These are phyloP conservation scores for Campaea margaritaria DNA, from an alignment of 2,888 invertebrate species.

Conservation along the genomic window DNA sequence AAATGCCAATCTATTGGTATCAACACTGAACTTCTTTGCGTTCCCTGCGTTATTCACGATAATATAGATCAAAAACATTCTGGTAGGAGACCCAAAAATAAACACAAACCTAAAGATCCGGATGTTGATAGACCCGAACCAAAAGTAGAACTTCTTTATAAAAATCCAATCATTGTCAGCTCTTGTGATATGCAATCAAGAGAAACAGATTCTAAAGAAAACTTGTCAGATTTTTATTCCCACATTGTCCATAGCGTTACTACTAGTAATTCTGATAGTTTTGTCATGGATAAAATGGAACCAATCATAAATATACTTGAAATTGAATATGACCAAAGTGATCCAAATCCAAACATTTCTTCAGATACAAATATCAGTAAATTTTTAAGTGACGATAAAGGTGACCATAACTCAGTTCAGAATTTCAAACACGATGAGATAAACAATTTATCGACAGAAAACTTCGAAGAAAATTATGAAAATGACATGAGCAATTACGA, in stretches of 20 bases:
- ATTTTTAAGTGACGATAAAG: neutral
- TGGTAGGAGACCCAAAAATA: slow-evolving; percentile 44
- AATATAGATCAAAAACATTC: slow-evolving; percentile 52
- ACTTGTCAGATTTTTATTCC: slow-evolving; percentile 44
- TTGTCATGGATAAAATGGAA: slow-evolving; percentile 42
- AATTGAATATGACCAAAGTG: slow-evolving; percentile 27
- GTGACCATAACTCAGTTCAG: slow-evolving; percentile 26
- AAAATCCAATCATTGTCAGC: slow-evolving; percentile 68
- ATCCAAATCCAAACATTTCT: slow-evolving; percentile 9
- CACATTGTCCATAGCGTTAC: slow-evolving; percentile 39
- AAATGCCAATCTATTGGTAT: slow-evolving; percentile 68
- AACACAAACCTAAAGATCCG: slow-evolving; percentile 34
- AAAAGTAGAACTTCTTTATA: slow-evolving; percentile 68
- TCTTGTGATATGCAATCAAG: slow-evolving; percentile 55
- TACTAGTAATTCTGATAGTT: slow-evolving; percentile 47
- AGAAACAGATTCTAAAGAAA: slow-evolving; percentile 50
- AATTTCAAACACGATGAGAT: slow-evolving; percentile 43
- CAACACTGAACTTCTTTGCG: slow-evolving; percentile 73
- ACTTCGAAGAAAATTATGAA: slow-evolving; percentile 65
- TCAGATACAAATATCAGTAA: slow-evolving; percentile 3
- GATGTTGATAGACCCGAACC: slow-evolving; percentile 47
- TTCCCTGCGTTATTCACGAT: slow-evolving; percentile 75
- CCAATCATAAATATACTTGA: slow-evolving; percentile 35
- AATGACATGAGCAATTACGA: slow-evolving; percentile 60
- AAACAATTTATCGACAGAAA: slow-evolving; percentile 60